Percentiles rank a stretch among this genome's conserved stretches.
Conservation (phyloP, 2,797 vertebrate species). For the Tragelaphus eurycerus region DNA sequence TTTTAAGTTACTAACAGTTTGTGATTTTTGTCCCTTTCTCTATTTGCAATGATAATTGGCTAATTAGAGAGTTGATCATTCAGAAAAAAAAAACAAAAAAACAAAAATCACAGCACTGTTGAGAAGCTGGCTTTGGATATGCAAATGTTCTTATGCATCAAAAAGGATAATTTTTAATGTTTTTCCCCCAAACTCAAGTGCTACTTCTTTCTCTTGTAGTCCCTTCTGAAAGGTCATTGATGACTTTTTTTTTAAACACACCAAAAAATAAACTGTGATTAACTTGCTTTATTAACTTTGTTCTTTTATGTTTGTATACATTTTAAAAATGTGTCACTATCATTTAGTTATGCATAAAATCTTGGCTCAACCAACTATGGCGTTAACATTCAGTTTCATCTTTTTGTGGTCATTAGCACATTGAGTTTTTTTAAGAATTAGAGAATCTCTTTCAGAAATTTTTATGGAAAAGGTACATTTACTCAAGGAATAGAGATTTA, state of each 20-base stretch:
- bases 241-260: slow-evolving; percentile 7
- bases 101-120: slow-evolving; percentile 44
- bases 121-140: slow-evolving; percentile 69
- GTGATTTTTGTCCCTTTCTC: slow-evolving; percentile 72
- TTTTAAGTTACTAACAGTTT: slow-evolving; percentile 77
- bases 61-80: slow-evolving; percentile 77
- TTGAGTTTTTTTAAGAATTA: slow-evolving; percentile 36
- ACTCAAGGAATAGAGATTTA: neutral
- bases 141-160: slow-evolving; percentile 68
- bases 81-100: slow-evolving; percentile 46
- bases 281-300: slow-evolving; percentile 60
- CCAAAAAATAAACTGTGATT: slow-evolving; percentile 25
- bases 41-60: slow-evolving; percentile 78
- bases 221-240: slow-evolving; percentile 62
- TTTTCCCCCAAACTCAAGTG: slow-evolving; percentile 2
- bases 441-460: neutral
- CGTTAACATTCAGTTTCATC: slow-evolving; percentile 57
- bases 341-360: slow-evolving; percentile 63
- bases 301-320: slow-evolving; percentile 49
- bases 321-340: slow-evolving; percentile 28
- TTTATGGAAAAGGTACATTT: slow-evolving; percentile 20
- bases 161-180: slow-evolving; percentile 62
- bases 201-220: slow-evolving; percentile 54
- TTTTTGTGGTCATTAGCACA: slow-evolving; percentile 53
- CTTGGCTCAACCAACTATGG: slow-evolving; percentile 28